A percentile compares a stretch with the other conserved stretches of the same genome.
Evolutionary conservation across 2,888 invertebrate genomes (phyloP).

Genomic region (Tanypteryx hageni): DNA sequence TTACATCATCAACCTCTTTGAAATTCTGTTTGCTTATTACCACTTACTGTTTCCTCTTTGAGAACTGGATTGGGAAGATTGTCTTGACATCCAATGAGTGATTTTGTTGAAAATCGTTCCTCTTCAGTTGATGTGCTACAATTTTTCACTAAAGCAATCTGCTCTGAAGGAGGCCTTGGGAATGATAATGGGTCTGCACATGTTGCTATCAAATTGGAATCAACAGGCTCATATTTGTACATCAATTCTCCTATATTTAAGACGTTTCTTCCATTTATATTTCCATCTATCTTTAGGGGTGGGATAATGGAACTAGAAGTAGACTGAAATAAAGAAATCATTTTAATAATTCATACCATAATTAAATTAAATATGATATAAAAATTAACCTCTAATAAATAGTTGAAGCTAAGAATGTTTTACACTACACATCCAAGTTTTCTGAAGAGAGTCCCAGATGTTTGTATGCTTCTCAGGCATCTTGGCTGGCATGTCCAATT

Average conservation of each 20-base stretch:
- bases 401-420: no score
- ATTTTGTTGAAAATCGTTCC: background rate
- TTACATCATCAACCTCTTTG: no score
- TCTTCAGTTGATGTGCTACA: background rate
- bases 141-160: constrained; percentile 12
- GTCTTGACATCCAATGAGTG: constrained; percentile 17
- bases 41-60: background rate
- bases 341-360: background rate
- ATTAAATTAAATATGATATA: no score
- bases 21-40: background rate
- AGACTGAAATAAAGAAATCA: constrained; percentile 27
- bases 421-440: no score
- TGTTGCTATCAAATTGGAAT: constrained; percentile 16
- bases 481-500: no score
- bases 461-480: no score
- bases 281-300: constrained; percentile 13
- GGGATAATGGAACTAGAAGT: background rate
- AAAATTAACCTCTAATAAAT: no score
- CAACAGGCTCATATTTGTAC: constrained; percentile 30
- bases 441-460: no score
- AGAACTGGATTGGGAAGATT: background rate
- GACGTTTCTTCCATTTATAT: background rate
- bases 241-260: constrained; percentile 39
- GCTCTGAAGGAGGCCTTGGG: background rate
- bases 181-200: background rate